Conservation (phyloP, 1,140 invertebrate genomes). For the Philotrypesis tridentata region DNA sequence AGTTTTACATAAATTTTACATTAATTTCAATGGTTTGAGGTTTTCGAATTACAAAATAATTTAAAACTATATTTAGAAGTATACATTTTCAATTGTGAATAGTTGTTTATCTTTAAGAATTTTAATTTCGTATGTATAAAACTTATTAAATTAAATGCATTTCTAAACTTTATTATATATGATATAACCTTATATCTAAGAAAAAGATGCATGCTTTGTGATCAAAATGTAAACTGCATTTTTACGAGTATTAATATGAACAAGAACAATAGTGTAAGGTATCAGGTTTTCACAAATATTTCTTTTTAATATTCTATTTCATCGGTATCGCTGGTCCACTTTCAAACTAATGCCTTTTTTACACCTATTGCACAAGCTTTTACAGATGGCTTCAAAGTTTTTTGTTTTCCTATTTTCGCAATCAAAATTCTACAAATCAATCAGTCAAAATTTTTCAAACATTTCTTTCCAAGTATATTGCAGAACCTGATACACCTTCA, state of each 20-base stretch:
- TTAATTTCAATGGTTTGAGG: not conserved
- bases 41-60: not conserved
- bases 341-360: not conserved
- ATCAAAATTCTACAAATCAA: not conserved
- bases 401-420: not conserved
- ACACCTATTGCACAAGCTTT: constrained; percentile 33
- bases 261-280: not conserved
- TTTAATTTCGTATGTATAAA: too few relatives aligned
- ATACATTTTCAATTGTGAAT: too few relatives aligned
- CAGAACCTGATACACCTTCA: constrained; percentile 33
- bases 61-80: too few relatives aligned
- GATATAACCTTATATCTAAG: too few relatives aligned
- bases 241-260: not conserved
- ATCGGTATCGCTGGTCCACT: not conserved
- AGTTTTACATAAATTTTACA: not conserved
- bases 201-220: constrained; percentile 20
- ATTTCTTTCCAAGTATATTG: constrained; percentile 6
- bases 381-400: not conserved
- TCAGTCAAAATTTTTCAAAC: not conserved
- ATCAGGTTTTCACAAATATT: constrained; percentile 30
- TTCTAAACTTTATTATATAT: too few relatives aligned
- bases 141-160: too few relatives aligned
- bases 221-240: not conserved
- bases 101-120: too few relatives aligned
- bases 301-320: not conserved